Base-by-base conservation (phyloP, 2,888 invertebrate genomes). In the Cryptocheilus praepositus region DNA sequence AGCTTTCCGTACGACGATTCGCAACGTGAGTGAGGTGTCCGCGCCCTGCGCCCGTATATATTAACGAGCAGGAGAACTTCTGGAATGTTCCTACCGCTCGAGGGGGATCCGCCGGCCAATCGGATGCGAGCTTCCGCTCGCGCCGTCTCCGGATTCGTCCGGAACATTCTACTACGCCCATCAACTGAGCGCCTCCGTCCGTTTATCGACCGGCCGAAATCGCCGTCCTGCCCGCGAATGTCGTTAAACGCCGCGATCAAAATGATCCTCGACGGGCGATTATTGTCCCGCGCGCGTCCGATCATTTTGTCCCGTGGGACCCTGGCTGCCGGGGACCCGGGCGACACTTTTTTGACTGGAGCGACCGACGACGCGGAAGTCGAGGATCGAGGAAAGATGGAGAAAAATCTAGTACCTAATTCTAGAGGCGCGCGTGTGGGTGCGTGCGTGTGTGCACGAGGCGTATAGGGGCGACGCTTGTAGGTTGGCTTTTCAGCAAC, bases 1-100 rank as follows among this genome's bases (percentile, higher is more conserved):
- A 76, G 77, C 83, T 85, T 79, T 78, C 80, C 80, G 75, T 73
- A 68, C 79, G 79, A 86, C 86, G 88, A 86, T 85, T 88, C 87
- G 86, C 88, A 88, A 84, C 88, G 88, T 86, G 83, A 88, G 88
- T 88, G 86, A 84, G 62, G 76, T 73, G 22, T 25, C 77, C 71
- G 76, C 68, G 76, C 77, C 70, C 68, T 58, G 54, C 67, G 36
- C 67, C 71, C 66, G 67, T 81, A 82, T 85, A 83, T 88, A 88
- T 83, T 63, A 78, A 61, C 65, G 71, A 43, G 65, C 49, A 44
- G 51, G 74, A 66, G 65, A 75, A 81, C 82, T 86, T 87, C 86
- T 85, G 82, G 87, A 87, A 87, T 76, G 73, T 86, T 86, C 85
- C 70, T 79, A 74, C 70, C 66, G 73, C 71, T 62, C 63, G 62